A percentile compares a stretch with the other conserved stretches of the same genome.
Evolutionary conservation across 1,140 invertebrate genomes (phyloP).

Genomic region (Bombus haemorrhoidalis): DNA sequence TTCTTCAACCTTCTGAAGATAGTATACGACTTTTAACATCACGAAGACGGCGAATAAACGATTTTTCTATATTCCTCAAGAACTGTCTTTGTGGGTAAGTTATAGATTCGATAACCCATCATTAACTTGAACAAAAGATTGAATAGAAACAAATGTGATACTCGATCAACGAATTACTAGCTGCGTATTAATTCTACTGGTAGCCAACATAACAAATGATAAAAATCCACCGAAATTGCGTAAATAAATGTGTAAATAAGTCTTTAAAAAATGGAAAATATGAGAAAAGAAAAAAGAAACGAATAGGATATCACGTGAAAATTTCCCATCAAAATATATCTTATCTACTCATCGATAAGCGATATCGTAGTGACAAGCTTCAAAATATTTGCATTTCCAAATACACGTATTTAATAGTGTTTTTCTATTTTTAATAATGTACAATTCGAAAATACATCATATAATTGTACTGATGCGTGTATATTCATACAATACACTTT

Average conservation of each 20-base stretch:
- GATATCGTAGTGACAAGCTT: not conserved
- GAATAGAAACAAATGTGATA: not conserved
- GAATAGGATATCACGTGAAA: not conserved
- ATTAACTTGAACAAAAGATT: not conserved
- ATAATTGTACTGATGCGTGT: not conserved
- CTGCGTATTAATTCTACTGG: not conserved
- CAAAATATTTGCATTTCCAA: not conserved
- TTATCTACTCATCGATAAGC: not conserved
- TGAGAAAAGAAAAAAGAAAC: not conserved
- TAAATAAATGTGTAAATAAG: not conserved
- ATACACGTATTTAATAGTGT: not conserved
- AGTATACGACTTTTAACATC: slow-evolving; percentile 73
- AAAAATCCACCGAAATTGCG: not conserved
- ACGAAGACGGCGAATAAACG: slow-evolving; percentile 72
- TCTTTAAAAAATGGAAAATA: not conserved
- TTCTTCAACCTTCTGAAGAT: slow-evolving; percentile 83
- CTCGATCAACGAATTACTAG: not conserved
- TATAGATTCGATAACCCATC: not conserved
- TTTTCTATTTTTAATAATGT: not conserved
- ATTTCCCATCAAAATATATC: not conserved
- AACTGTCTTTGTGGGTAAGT: slow-evolving; percentile 83
- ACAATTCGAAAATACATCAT: not conserved
- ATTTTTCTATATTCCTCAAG: slow-evolving; percentile 76
- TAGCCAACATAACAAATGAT: slow-evolving; percentile 24
- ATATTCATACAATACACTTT: not conserved